Conservation (phyloP, 2,888 invertebrate genomes). For the Heteromurus nitidus region DNA sequence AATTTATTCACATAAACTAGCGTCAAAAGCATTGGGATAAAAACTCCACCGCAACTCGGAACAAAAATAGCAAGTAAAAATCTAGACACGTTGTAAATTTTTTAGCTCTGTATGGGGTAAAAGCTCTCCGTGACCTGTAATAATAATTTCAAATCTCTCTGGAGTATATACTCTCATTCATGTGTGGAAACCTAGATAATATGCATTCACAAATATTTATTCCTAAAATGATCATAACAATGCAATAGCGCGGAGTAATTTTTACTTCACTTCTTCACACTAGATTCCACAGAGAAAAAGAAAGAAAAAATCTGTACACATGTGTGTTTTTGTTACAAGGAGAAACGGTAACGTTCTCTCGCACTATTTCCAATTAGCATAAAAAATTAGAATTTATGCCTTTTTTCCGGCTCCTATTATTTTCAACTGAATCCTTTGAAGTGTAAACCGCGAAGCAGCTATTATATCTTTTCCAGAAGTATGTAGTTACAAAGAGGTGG, state of each 20-base stretch:
- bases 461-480: neutral
- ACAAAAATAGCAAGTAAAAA: neutral
- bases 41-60: neutral
- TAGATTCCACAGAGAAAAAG: neutral
- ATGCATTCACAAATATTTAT: slow-evolving; percentile 9
- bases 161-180: slow-evolving; percentile 1
- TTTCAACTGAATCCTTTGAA: slow-evolving; percentile 16
- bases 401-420: slow-evolving; percentile 36
- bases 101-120: slow-evolving; percentile 9
- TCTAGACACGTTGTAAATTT: neutral
- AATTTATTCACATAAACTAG: slow-evolving; percentile 8
- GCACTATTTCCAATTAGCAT: slow-evolving; percentile 56
- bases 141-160: slow-evolving; percentile 53
- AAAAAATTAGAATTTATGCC: slow-evolving; percentile 58
- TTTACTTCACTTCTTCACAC: neutral
- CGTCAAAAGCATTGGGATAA: neutral
- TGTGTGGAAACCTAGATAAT: too few relatives aligned
- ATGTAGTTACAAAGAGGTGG: too few relatives aligned
- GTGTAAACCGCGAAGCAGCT: neutral
- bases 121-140: slow-evolving; percentile 54
- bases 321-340: neutral
- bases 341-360: too few relatives aligned
- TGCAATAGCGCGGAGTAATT: neutral
- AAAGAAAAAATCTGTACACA: neutral
- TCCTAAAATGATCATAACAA: slow-evolving; percentile 18